Conservation (phyloP, 2,797 vertebrate species). For the Muraenolepis orangiensis region DNA sequence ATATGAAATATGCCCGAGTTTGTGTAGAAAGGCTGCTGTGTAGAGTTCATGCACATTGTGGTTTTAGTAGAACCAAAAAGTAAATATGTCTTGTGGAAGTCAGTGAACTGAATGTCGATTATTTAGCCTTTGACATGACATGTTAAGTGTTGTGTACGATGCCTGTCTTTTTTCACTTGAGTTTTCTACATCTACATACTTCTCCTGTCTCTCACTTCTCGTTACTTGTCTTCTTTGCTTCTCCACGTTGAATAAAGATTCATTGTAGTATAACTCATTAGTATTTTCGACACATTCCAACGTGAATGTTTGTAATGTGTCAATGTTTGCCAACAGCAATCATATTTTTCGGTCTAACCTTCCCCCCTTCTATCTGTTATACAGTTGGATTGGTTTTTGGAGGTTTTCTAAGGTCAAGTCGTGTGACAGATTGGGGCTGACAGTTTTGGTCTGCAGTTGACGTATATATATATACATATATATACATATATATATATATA, state of each 20-base stretch:
- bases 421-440: slow-evolving; percentile 24
- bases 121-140: background rate
- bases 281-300: background rate
- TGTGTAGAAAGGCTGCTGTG: background rate
- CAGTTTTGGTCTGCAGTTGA: slow-evolving; percentile 10
- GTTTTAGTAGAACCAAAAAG: background rate
- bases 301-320: too few species aligned
- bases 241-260: background rate
- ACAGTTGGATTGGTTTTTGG: background rate
- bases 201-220: background rate
- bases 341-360: background rate
- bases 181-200: background rate
- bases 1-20: too few species aligned
- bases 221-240: slow-evolving; percentile 11
- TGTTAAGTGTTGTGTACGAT: background rate
- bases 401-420: slow-evolving; percentile 26
- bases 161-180: background rate
- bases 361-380: background rate
- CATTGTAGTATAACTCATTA: background rate
- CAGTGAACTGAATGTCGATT: background rate
- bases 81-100: background rate
- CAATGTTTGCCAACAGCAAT: background rate
- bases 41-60: background rate
- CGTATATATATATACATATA: background rate
- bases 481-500: background rate